phyloP scores from a whole-genome alignment of 1,140 invertebrate species.

The Drosophila lacertosa region DNA sequence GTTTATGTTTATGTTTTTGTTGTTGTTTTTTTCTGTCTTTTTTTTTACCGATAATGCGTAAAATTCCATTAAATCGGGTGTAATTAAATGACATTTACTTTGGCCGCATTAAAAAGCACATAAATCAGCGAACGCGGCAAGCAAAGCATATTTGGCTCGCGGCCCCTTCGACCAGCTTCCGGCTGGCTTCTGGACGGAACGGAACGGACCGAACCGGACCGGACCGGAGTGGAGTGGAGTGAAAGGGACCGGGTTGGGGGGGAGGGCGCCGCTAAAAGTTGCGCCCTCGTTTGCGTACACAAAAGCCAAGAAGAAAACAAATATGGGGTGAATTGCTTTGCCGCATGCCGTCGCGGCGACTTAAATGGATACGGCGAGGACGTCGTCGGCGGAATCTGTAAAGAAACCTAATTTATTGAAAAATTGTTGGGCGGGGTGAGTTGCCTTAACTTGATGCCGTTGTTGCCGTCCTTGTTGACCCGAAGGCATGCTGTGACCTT shows the following conservation, averaged over 20 bases:
- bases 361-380: slow-evolving; percentile 54
- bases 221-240: not conserved
- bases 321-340: slow-evolving; percentile 77
- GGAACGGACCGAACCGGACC: slow-evolving; percentile 11
- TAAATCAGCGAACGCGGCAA: slow-evolving; percentile 71
- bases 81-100: slow-evolving; percentile 83
- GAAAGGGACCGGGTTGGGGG: not conserved
- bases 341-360: slow-evolving; percentile 26
- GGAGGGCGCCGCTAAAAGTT: slow-evolving; percentile 45
- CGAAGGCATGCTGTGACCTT: slow-evolving; percentile 73
- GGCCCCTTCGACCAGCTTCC: slow-evolving; percentile 21
- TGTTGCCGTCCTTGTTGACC: slow-evolving; percentile 25
- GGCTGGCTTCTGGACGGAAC: slow-evolving; percentile 8
- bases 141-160: slow-evolving; percentile 60
- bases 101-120: slow-evolving; percentile 79
- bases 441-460: slow-evolving; percentile 29
- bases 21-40: not conserved
- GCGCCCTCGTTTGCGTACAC: slow-evolving; percentile 62
- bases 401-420: slow-evolving; percentile 82
- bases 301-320: slow-evolving; percentile 72
- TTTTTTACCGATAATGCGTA: slow-evolving; percentile 75
- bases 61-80: slow-evolving; percentile 82
- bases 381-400: slow-evolving; percentile 70
- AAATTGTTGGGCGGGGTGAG: slow-evolving; percentile 75
- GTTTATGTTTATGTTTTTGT: not conserved